A percentile compares a stretch with the other conserved stretches of the same genome.
These are phyloP conservation scores for Pseudorhombus dupliciocellatus DNA, from an alignment of 2,113 vertebrate genomes.

Conservation along the genomic window DNA sequence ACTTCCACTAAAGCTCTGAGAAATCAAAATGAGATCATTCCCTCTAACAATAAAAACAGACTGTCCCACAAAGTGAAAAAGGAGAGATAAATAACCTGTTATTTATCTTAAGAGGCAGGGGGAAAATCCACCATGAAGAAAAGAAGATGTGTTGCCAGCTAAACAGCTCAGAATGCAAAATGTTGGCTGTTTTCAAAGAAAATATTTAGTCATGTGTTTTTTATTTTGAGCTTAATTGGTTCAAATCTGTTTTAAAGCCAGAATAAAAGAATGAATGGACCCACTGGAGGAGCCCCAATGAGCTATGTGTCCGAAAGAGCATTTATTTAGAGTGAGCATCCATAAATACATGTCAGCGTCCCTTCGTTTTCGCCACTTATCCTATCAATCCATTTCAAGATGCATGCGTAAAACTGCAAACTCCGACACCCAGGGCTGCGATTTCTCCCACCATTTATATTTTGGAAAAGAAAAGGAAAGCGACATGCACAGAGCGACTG, in stretches of 20 bases:
- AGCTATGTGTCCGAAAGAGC: conserved; percentile 78
- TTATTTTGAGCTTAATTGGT: background rate
- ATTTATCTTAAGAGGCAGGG: conserved; percentile 1
- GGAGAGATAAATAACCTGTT: conserved; percentile 14
- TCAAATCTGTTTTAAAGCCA: conserved; percentile 52
- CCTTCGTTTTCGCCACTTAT: conserved; percentile 48
- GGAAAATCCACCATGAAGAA: too few species aligned
- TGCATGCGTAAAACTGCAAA: conserved; percentile 12
- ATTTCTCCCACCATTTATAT: conserved; percentile 11
- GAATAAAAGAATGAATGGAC: conserved; percentile 76
- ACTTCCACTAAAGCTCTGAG: conserved; percentile 61
- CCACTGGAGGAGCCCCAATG: conserved; percentile 75
- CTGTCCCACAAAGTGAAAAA: background rate
- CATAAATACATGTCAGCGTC: conserved; percentile 59
- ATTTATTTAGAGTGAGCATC: conserved; percentile 80
- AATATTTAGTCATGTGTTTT: background rate
- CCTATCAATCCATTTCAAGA: conserved; percentile 33
- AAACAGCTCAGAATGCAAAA: background rate
- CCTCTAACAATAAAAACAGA: conserved; percentile 39
- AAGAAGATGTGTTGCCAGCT: background rate
- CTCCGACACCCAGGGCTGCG: background rate
- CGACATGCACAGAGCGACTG: conserved; percentile 80
- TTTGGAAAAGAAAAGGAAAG: conserved; percentile 58
- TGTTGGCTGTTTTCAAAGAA: background rate
- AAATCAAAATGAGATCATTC: conserved; percentile 60